Percentiles rank a stretch among this genome's conserved stretches.
Evolutionary conservation across 2,113 vertebrate genomes (phyloP).

Genomic region (Phoenicopterus ruber): DNA sequence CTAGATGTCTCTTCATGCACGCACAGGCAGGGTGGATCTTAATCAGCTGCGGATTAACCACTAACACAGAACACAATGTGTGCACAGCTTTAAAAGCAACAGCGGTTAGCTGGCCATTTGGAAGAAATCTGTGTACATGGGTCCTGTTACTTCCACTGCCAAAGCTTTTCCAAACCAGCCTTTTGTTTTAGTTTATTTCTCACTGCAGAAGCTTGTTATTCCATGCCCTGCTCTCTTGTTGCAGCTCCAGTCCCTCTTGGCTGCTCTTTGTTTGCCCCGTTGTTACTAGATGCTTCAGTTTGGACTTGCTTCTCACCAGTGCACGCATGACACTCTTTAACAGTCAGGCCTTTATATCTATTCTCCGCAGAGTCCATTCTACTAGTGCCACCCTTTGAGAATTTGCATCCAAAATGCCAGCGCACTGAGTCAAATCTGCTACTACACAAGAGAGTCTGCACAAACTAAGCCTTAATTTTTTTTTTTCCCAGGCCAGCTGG

Average conservation of each 20-base stretch:
- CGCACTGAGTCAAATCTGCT: slow-evolving; percentile 16
- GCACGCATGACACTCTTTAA: not conserved
- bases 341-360: slow-evolving; percentile 20
- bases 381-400: not conserved
- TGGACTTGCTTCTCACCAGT: not conserved
- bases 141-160: not conserved
- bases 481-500: not conserved
- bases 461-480: not conserved
- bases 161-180: slow-evolving; percentile 14
- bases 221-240: not conserved
- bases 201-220: slow-evolving; percentile 23
- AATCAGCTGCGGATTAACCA: not conserved
- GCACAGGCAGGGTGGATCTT: not conserved
- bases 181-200: slow-evolving; percentile 41
- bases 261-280: not conserved
- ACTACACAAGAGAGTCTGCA: not conserved
- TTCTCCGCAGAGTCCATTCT: not conserved
- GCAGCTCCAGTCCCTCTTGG: not conserved
- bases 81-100: not conserved
- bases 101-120: not conserved
- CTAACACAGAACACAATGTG: not conserved
- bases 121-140: not conserved
- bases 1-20: not conserved
- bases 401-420: slow-evolving; percentile 39
- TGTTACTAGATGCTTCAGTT: not conserved